phyloP scores from a whole-genome alignment of 2,797 vertebrate genomes.

The Cossypha dichroa region DNA sequence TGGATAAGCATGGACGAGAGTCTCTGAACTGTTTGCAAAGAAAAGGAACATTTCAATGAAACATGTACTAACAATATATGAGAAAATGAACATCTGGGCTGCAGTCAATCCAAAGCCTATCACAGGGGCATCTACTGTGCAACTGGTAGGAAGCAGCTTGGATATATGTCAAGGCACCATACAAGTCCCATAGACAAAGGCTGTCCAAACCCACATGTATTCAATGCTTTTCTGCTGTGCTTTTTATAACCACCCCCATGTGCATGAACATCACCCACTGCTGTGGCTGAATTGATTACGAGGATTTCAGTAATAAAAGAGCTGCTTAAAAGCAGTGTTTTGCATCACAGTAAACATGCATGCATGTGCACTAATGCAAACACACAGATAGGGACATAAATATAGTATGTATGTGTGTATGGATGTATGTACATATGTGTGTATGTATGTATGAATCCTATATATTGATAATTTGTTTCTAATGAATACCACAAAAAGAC shows the following conservation, averaged over 20 bases:
- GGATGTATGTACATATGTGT: background rate
- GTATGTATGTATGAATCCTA: background rate
- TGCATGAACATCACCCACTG: accelerated
- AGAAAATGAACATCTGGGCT: background rate
- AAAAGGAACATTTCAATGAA: background rate
- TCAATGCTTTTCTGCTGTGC: background rate
- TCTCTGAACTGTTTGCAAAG: background rate
- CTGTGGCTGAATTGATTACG: background rate
- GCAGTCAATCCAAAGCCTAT: background rate
- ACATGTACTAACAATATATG: background rate
- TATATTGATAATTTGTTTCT: background rate
- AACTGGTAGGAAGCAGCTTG: background rate
- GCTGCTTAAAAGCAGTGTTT: background rate
- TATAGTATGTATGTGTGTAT: too few relatives aligned
- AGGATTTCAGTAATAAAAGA: background rate
- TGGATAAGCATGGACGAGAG: background rate
- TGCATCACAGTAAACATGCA: background rate
- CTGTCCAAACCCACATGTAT: background rate
- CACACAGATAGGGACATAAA: background rate
- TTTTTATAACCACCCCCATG: background rate
- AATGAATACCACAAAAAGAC: background rate
- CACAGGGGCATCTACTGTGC: background rate
- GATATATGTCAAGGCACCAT: background rate
- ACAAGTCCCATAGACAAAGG: background rate
- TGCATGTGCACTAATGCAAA: background rate